These are phyloP conservation scores for Harpagifer antarcticus DNA, from an alignment of 2,797 vertebrate species.

Conservation along the genomic window DNA sequence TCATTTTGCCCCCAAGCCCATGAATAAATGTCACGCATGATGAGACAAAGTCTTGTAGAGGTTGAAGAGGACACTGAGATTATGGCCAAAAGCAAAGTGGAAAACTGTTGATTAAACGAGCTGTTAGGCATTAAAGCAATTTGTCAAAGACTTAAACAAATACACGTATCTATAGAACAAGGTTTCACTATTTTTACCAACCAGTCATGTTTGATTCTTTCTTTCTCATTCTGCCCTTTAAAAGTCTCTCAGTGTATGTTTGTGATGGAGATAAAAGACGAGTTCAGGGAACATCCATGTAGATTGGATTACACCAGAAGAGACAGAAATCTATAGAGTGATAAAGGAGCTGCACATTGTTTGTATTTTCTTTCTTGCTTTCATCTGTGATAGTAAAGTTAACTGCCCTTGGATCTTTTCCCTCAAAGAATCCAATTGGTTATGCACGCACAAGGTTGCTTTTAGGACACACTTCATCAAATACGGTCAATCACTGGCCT, in stretches of 20 bases:
- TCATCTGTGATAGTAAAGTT: conserved; percentile 52
- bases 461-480: conserved; percentile 68
- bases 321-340: conserved; percentile 56
- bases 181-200: background rate
- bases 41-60: conserved; percentile 31
- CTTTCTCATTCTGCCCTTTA: conserved; percentile 13
- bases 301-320: conserved; percentile 42
- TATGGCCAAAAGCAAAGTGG: conserved; percentile 20
- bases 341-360: conserved; percentile 49
- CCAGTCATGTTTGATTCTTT: conserved; percentile 9
- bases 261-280: conserved; percentile 44
- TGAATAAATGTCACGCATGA: conserved; percentile 48
- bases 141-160: background rate
- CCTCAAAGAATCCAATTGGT: conserved; percentile 47
- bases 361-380: conserved; percentile 47
- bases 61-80: conserved; percentile 20
- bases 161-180: background rate
- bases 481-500: conserved; percentile 72
- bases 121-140: conserved; percentile 4
- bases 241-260: conserved; percentile 19
- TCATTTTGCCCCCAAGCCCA: conserved; percentile 28
- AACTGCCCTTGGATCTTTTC: conserved; percentile 63
- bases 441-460: conserved; percentile 55
- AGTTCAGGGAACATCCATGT: conserved; percentile 35
- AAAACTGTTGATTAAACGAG: background rate